Conservation (phyloP, 2,113 vertebrate species). For the rabbit (Oryctolagus cuniculus) region mOryCun1.1 NC_091438.1:151650501-151651000, state of each 20-base stretch:
- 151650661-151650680: not conserved
- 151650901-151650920: accelerated
- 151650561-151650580: not conserved
- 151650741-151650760: not conserved
- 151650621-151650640: not conserved
- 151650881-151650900: not conserved
- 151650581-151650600: not conserved
- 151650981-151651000: not conserved
- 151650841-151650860: not conserved
- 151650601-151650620: not conserved
- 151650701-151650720: accelerated
- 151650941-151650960: not conserved
- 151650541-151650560: not conserved
- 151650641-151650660: not conserved
- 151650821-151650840: not conserved
- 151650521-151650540: not conserved
- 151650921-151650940: accelerated
- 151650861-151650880: not conserved
- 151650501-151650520: not conserved
- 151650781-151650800: not conserved
- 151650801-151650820: not conserved
- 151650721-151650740: not conserved
- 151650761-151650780: not conserved
- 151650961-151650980: not conserved
- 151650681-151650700: not conserved